A percentile compares a stretch with the other conserved stretches of the same genome.
These are phyloP conservation scores for Mesocricetus auratus DNA, from an alignment of 2,113 vertebrate species.

Conservation along the genomic window DNA sequence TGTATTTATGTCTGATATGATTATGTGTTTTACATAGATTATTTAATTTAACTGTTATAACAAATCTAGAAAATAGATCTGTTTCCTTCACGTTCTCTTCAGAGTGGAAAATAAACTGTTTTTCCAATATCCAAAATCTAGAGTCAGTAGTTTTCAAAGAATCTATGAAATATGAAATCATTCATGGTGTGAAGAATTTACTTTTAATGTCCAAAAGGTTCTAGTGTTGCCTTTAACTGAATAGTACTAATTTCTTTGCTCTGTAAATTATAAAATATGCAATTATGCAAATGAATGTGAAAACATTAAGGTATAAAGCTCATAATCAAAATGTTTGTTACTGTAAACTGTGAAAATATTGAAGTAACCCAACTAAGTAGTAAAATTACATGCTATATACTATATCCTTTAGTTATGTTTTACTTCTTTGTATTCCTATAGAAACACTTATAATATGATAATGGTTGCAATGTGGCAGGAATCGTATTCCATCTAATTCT, in stretches of 20 bases:
- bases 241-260: neutral
- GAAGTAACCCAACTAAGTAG: neutral
- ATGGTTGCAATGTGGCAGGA: neutral
- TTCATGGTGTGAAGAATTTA: neutral
- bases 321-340: conserved; percentile 2
- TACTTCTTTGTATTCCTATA: neutral
- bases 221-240: neutral
- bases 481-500: neutral
- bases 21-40: neutral
- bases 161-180: neutral
- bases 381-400: neutral
- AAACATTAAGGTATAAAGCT: neutral
- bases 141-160: conserved; percentile 8
- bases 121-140: conserved; percentile 1
- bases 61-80: neutral
- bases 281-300: neutral
- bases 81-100: neutral
- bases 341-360: neutral
- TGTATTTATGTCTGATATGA: conserved; percentile 12
- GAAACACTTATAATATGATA: neutral
- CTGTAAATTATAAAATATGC: neutral
- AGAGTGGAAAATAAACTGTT: neutral
- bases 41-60: conserved; percentile 16
- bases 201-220: neutral
- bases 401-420: neutral